Evolutionary conservation across 2,113 vertebrate species (phyloP), one percentile per base, ranked within the genome.

Genomic region (Poeciliopsis retropinna): DNA sequence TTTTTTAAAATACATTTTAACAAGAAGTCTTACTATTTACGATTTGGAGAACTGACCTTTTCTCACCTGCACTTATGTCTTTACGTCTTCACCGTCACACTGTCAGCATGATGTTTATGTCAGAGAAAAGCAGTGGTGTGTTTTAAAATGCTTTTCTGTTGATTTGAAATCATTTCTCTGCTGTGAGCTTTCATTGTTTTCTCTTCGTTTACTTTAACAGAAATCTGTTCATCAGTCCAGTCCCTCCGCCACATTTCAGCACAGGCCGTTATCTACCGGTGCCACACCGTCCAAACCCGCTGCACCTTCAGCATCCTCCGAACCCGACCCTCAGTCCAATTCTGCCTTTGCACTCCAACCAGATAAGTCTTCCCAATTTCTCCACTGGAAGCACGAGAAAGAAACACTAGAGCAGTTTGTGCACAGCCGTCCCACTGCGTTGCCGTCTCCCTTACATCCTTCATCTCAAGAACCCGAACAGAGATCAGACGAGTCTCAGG

Each of bases 31-130:
- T 54, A 25, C 51, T 54, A 54, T 25, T 25, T 25, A 54, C 15
- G 1, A 4, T 15, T 47, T 47, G 15, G 15, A 25, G 22, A 57
- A n/a, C 25, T n/a, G 22, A 47, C 44, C 39, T 41, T 41, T 41
- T 41, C 19, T 51, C 19, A 25, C 47, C 25, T 41, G 13, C 27
- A 34, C 32, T 63, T 71, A 39, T 82, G 78, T 86, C 66, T 84
- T 82, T 62, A 73, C 82, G 70, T 69, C 30, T 63, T 73, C 72
- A 79, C 62, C 44, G 75, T 76, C 65, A 79, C 47, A 41, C 22
- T 64, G 86, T 80, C 83, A 54, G 89, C 91, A 91, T 88, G 85
- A 70, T 37, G 67, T 81, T 75, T 63, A 81, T 85, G 79, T 79
- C 28, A 72, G 62, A 72, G 78, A 86, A 86, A 91, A 86, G 85